Conservation (phyloP, 2,797 vertebrate genomes). For the Macroramphosus scolopax region DNA sequence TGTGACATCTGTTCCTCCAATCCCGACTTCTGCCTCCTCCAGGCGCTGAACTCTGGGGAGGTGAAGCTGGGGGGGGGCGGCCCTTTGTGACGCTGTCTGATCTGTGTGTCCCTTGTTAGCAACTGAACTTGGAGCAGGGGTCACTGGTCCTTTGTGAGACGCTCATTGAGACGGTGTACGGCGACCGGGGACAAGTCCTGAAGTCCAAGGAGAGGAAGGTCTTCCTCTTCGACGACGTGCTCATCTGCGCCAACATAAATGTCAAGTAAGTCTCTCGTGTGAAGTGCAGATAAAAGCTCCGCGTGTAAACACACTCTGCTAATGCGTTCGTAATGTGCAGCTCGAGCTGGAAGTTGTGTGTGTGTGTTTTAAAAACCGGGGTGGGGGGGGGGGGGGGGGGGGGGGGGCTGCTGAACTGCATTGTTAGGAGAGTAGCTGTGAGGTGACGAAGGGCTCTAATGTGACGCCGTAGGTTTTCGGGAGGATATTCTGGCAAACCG, state of each 20-base stretch:
- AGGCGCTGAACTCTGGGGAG: slow-evolving; percentile 47
- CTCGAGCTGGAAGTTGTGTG: slow-evolving; percentile 17
- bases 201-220: slow-evolving; percentile 96
- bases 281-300: no score
- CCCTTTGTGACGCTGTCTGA: slow-evolving; percentile 56
- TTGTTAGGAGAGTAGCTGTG: slow-evolving; percentile 33
- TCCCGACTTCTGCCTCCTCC: slow-evolving; percentile 44
- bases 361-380: slow-evolving; percentile 24
- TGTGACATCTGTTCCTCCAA: slow-evolving; percentile 48
- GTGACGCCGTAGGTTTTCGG: slow-evolving; percentile 42
- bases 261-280: slow-evolving; percentile 84
- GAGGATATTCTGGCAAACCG: slow-evolving; percentile 60
- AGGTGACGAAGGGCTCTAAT: slow-evolving; percentile 47
- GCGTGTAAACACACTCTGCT: slow-evolving; percentile 30
- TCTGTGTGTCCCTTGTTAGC: slow-evolving; percentile 76
- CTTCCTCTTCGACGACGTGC: slow-evolving; percentile 91
- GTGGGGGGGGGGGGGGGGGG: no score
- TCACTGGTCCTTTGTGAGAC: slow-evolving; percentile 94
- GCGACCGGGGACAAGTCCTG: slow-evolving; percentile 91
- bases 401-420: slow-evolving; percentile 28
- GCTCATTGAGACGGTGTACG: slow-evolving; percentile 90
- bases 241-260: slow-evolving; percentile 95
- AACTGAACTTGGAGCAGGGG: slow-evolving; percentile 87
- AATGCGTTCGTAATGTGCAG: slow-evolving; percentile 18
- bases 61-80: no score